Evolutionary conservation across 2,888 invertebrate genomes (phyloP).

Genomic region (Opisthograptis luteolata): DNA sequence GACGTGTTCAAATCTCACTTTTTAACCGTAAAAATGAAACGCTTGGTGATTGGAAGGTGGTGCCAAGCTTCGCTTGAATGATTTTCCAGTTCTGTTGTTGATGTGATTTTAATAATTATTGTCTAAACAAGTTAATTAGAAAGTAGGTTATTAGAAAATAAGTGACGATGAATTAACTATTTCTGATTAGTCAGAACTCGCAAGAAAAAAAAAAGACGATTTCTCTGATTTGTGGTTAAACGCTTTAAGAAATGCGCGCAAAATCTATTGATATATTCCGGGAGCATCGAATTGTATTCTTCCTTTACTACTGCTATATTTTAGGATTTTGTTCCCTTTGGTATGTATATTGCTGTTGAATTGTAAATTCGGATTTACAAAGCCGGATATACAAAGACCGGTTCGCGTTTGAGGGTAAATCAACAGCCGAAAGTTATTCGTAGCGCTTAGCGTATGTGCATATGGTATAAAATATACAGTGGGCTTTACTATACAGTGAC

Average conservation of each 20-base stretch:
- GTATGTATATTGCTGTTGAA: constrained; percentile 32
- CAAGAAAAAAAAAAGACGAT: no score
- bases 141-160: no score
- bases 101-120: no score
- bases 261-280: background rate
- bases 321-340: constrained; percentile 23
- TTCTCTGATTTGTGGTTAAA: no score
- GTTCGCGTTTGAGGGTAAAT: constrained; percentile 32
- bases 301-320: constrained; percentile 8
- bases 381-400: constrained; percentile 27
- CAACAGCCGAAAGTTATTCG: constrained; percentile 32
- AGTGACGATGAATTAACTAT: no score
- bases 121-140: no score
- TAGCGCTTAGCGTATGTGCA: constrained; percentile 32
- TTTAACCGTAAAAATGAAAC: no score
- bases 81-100: no score
- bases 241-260: background rate
- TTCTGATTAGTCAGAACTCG: no score
- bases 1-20: no score
- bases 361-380: constrained; percentile 37
- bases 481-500: constrained; percentile 9
- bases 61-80: no score
- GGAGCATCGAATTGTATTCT: constrained; percentile 7
- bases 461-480: constrained; percentile 14
- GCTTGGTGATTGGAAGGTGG: no score